A percentile compares a stretch with the other conserved stretches of the same genome.
phyloP scores from a whole-genome alignment of 2,797 vertebrate species.

The Lerista edwardsae region DNA sequence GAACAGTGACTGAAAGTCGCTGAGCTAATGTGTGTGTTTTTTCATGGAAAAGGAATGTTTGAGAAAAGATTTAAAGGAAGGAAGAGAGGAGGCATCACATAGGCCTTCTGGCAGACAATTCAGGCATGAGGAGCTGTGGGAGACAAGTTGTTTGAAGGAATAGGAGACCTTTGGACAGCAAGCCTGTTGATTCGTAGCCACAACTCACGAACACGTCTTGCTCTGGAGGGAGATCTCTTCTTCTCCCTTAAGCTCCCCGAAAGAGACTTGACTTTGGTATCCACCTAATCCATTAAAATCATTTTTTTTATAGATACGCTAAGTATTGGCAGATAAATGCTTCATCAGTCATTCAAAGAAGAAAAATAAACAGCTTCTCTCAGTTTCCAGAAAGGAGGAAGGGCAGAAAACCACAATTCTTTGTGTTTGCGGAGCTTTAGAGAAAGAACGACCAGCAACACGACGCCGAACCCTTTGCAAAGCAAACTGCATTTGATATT shows the following conservation, averaged over 20 bases:
- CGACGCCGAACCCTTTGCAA: slow-evolving; percentile 58
- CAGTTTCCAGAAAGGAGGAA: slow-evolving; percentile 64
- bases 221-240: neutral
- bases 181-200: no score
- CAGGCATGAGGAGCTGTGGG: no score
- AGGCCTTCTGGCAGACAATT: no score
- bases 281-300: slow-evolving; percentile 66
- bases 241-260: slow-evolving; percentile 41
- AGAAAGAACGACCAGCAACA: slow-evolving; percentile 19
- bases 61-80: no score
- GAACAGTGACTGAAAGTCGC: no score
- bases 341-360: slow-evolving; percentile 70
- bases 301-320: slow-evolving; percentile 66
- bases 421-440: slow-evolving; percentile 67
- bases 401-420: slow-evolving; percentile 9
- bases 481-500: slow-evolving; percentile 71
- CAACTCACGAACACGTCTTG: no score
- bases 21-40: no score
- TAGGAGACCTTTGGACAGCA: no score
- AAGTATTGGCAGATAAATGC: slow-evolving; percentile 65
- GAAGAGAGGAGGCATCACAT: no score
- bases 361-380: slow-evolving; percentile 67
- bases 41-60: no score
- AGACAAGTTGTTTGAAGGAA: no score
- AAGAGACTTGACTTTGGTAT: slow-evolving; percentile 46